Percentiles rank a stretch among this genome's conserved stretches.
Conservation (phyloP, 2,797 vertebrate genomes). For the Acipenser oxyrinchus region DNA sequence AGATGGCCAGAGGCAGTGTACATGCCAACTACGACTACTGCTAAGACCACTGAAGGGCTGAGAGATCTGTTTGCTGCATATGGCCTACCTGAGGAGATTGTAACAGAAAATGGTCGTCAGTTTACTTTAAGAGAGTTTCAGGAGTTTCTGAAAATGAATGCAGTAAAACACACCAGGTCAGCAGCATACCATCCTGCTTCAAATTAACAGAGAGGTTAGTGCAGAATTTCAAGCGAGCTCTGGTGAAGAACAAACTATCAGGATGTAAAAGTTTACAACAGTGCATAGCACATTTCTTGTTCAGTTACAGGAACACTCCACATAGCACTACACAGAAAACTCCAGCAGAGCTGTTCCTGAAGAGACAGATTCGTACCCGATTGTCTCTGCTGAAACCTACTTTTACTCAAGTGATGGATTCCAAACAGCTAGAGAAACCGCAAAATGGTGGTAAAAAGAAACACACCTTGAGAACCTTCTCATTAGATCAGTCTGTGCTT, state of each 20-base stretch:
- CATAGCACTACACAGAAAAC: no score
- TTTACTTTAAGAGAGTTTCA: no score
- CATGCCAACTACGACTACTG: no score
- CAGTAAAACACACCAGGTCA: slow-evolving; percentile 25
- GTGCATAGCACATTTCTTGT: background rate
- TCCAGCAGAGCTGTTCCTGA: background rate
- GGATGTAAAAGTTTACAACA: background rate
- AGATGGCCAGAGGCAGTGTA: no score
- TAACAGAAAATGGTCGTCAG: no score
- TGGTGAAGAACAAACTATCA: background rate
- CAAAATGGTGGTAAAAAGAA: background rate
- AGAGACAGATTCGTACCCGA: background rate
- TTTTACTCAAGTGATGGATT: background rate
- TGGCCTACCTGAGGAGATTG: no score
- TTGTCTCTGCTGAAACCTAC: background rate
- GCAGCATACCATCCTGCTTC: slow-evolving; percentile 28
- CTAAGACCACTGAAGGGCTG: no score
- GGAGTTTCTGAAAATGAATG: slow-evolving; percentile 23
- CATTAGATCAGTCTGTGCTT: background rate
- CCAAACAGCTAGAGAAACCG: background rate
- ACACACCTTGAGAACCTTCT: background rate
- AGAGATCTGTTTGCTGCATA: no score
- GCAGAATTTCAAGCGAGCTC: slow-evolving; percentile 26
- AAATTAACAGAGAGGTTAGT: slow-evolving; percentile 30
- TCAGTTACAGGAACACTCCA: slow-evolving; percentile 1